These are phyloP conservation scores for Pseudococcus jackbeardsleyi DNA, from an alignment of 2,888 invertebrate genomes.

Conservation along the genomic window DNA sequence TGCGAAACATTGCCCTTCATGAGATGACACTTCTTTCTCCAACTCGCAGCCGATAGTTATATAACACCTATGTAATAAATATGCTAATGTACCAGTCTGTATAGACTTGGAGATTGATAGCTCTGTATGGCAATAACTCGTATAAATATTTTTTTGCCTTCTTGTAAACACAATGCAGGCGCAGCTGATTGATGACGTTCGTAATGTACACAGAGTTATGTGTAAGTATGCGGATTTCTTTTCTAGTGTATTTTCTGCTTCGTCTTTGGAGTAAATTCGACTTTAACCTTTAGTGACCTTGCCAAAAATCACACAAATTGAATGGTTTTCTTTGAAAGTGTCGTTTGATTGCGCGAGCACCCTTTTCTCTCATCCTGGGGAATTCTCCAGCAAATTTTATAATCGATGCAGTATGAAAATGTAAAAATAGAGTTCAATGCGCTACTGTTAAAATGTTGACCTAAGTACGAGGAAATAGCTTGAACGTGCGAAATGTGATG, in stretches of 20 bases:
- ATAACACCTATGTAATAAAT: constrained; percentile 25
- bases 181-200: not conserved
- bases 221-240: not conserved
- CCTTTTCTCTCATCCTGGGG: not conserved
- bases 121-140: not conserved
- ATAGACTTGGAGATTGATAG: constrained; percentile 11
- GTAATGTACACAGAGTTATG: not conserved
- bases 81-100: not conserved
- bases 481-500: not conserved
- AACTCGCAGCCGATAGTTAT: not conserved
- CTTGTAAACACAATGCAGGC: not conserved
- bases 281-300: not conserved
- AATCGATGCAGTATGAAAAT: not conserved
- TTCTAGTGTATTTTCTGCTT: not conserved
- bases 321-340: not conserved
- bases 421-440: constrained; percentile 20
- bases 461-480: constrained; percentile 5
- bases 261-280: not conserved
- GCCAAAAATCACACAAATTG: not conserved
- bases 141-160: not conserved
- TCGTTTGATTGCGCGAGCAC: not conserved
- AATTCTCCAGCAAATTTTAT: not conserved
- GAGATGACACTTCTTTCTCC: not conserved
- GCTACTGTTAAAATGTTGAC: constrained; percentile 22
- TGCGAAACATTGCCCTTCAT: constrained; percentile 50